Evolutionary conservation across 2,888 invertebrate genomes (phyloP).

Genomic region (Caenorhabditis sp.): DNA sequence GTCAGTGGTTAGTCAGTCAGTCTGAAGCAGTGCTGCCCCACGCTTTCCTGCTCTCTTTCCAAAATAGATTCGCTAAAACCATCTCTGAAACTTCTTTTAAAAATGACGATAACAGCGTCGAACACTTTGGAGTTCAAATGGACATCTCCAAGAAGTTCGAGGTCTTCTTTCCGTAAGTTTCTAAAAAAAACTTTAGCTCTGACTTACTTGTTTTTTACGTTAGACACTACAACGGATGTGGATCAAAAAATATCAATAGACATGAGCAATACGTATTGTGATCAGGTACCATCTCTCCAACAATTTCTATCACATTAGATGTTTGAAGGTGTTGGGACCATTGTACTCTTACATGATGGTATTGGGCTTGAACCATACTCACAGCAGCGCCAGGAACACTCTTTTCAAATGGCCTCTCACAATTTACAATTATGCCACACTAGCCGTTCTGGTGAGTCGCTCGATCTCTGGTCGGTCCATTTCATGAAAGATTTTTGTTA

Average conservation of each 20-base stretch:
- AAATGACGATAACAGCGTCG: constrained; percentile 58
- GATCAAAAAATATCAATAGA: constrained; percentile 63
- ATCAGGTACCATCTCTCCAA: constrained; percentile 59
- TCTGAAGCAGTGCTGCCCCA: too few species aligned
- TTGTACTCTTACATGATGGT: constrained; percentile 67
- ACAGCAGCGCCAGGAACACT: constrained; percentile 47
- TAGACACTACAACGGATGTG: constrained; percentile 38
- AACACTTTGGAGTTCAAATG: constrained; percentile 59
- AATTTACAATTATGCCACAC: constrained; percentile 60
- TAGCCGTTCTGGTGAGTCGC: constrained; percentile 47
- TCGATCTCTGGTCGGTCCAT: background rate
- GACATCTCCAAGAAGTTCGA: constrained; percentile 54
- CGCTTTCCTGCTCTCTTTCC: constrained; percentile 24
- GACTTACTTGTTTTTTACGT: background rate
- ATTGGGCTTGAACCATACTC: constrained; percentile 63
- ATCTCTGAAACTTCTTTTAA: constrained; percentile 25
- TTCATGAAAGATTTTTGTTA: background rate
- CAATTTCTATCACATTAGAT: too few species aligned
- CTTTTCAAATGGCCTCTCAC: constrained; percentile 59
- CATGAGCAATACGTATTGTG: constrained; percentile 65
- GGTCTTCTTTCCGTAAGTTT: constrained; percentile 49
- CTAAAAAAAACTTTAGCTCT: too few species aligned
- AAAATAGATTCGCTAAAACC: constrained; percentile 46
- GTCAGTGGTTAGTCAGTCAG: constrained; percentile 2
- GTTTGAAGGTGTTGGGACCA: constrained; percentile 63